phyloP scores from a whole-genome alignment of 2,113 vertebrate species.

The Meriones unguiculatus region DNA sequence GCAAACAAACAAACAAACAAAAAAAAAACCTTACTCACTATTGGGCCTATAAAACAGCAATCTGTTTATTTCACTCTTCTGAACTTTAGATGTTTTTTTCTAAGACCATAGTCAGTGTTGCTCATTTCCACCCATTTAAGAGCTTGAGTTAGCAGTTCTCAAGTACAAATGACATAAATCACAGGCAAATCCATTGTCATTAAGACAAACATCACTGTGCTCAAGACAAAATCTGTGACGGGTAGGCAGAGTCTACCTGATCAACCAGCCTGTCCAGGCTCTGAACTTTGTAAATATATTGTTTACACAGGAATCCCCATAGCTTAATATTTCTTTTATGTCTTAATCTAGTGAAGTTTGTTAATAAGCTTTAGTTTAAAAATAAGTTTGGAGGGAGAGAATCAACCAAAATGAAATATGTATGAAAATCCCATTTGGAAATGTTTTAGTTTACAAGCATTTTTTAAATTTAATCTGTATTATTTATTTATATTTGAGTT shows the following conservation, averaged over 20 bases:
- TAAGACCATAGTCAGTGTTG: background rate
- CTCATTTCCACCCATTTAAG: background rate
- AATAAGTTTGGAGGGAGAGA: background rate
- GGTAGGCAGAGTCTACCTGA: background rate
- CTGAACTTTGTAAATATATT: background rate
- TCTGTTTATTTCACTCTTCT: background rate
- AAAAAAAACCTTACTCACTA: background rate
- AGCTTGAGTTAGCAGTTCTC: background rate
- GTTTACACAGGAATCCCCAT: background rate
- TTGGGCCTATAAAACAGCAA: background rate
- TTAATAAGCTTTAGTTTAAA: background rate
- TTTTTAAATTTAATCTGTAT: background rate
- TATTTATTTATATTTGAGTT: background rate
- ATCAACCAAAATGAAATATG: background rate
- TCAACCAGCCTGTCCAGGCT: background rate
- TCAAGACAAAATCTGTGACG: background rate
- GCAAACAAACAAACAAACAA: background rate
- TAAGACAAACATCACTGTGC: background rate
- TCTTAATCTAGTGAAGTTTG: background rate
- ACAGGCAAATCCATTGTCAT: background rate
- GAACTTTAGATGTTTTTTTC: constrained; percentile 26
- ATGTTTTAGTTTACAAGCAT: background rate
- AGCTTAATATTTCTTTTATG: constrained; percentile 3
- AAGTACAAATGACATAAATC: background rate
- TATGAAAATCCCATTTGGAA: background rate